Evolutionary conservation across 2,888 invertebrate genomes (phyloP).

Genomic region (Pemphredon lugubris): DNA sequence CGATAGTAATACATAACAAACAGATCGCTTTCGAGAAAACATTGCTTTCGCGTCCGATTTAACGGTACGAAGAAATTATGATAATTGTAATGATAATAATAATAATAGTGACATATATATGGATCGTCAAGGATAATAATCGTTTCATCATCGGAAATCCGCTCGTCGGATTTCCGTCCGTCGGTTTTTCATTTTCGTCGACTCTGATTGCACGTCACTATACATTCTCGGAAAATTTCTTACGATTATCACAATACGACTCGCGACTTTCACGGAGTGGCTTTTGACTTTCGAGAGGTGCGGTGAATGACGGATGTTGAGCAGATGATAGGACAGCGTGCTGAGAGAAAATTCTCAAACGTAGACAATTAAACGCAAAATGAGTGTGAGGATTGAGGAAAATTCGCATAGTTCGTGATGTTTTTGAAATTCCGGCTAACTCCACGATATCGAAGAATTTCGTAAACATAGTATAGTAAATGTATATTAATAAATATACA

Average conservation of each 20-base stretch:
- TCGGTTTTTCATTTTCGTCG: conserved; percentile 15
- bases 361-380: neutral
- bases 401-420: too few species aligned
- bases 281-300: conserved; percentile 15
- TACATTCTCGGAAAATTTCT: conserved; percentile 18
- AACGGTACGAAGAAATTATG: neutral
- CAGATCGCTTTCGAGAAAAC: conserved; percentile 41
- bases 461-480: too few species aligned
- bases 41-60: neutral
- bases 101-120: neutral
- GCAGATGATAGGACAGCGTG: neutral
- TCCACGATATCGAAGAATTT: too few species aligned
- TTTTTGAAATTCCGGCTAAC: too few species aligned
- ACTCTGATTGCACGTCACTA: conserved; percentile 27
- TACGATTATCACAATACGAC: conserved; percentile 32
- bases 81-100: neutral
- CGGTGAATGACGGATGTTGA: conserved; percentile 7
- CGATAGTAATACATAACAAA: conserved; percentile 69
- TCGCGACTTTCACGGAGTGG: conserved; percentile 11
- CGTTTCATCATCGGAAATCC: neutral
- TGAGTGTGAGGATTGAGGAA: too few species aligned
- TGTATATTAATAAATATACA: too few species aligned
- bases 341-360: conserved; percentile 44
- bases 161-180: neutral
- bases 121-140: conserved; percentile 7